Evolutionary conservation across 2,797 vertebrate genomes (phyloP), one percentile per base, ranked within the genome.

Genomic region (Phrynocephalus forsythii): DNA sequence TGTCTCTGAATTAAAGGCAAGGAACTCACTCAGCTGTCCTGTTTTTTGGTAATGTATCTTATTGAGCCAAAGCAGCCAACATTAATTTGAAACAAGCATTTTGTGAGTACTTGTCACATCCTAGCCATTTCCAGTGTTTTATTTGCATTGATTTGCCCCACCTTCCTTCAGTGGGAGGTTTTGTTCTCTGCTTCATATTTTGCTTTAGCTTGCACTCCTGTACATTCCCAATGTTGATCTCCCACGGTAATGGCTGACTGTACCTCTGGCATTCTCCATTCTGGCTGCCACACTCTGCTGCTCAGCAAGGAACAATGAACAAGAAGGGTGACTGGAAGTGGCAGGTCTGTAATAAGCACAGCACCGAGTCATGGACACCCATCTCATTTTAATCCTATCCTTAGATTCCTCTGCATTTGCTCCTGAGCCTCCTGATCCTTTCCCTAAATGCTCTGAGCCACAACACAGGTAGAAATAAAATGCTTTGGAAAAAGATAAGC

Each of bases 321-420:
- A 86, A 56, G 48, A 84, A 44, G 67, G 16, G 87, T 52, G 67
- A 86, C 38, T 88, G 44, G 79, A 89, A 66, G 16, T 90, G 48
- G 60, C 22, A 86, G 71, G 30, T 33, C 5, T 82, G 67, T 81
- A 83, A 87, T 85, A 78, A 83, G 8, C 60, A 71, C 33, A 60
- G 69, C 83, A 66, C 66, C 48, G 50, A 20, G 15, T 68, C 38
- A 33, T 18, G 69, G 50, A n/a, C 8, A 67, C 69, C 79, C 71
- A 10, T 50, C 2, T 87, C 24, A 67, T 67, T 90, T 88, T 48
- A 85, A 86, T 78, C 79, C 50, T 82, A n/a, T 52, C 38, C 86
- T 86, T 87, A 84, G 28, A 89, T 66, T 66, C 63, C 76, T 87
- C 11, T 0, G 75, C 2, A 24, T 20, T 38, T 63, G 11, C 82